Conservation (phyloP, 2,888 invertebrate genomes). For the Nephrotoma appendiculata region DNA sequence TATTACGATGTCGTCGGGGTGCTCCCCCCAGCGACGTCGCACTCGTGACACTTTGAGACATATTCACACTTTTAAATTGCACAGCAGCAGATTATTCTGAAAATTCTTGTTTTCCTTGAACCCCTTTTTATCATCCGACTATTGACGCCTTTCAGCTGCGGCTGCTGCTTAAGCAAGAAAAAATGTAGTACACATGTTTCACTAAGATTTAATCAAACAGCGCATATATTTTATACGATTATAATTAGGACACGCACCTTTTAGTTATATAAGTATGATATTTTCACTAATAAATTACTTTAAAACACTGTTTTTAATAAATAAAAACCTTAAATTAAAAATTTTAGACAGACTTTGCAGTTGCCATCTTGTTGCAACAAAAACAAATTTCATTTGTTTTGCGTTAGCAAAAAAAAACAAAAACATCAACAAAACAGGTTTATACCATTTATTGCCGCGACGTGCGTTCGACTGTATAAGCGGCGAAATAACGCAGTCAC, state of each 20-base stretch:
- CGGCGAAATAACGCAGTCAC: no score
- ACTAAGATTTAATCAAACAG: background rate
- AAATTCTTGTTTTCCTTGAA: background rate
- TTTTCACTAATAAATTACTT: background rate
- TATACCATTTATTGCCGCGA: background rate
- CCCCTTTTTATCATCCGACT: background rate
- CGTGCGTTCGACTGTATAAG: no score
- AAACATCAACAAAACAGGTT: background rate
- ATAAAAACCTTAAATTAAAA: background rate
- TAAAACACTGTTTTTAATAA: background rate
- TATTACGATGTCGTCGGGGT: slow-evolving; percentile 17
- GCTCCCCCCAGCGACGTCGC: slow-evolving; percentile 18
- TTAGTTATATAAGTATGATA: background rate
- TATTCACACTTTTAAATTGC: slow-evolving; percentile 8
- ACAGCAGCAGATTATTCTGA: background rate
- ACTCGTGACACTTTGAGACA: slow-evolving; percentile 18
- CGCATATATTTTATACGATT: background rate
- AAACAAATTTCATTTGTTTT: background rate
- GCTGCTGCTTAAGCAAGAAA: background rate
- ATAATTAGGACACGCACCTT: background rate
- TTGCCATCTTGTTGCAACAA: background rate
- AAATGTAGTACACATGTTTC: background rate
- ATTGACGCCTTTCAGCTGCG: background rate
- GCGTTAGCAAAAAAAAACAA: background rate
- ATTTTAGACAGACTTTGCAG: background rate